Conservation (phyloP, 2,113 vertebrate species). For the Trematocara nigrifrons region DNA sequence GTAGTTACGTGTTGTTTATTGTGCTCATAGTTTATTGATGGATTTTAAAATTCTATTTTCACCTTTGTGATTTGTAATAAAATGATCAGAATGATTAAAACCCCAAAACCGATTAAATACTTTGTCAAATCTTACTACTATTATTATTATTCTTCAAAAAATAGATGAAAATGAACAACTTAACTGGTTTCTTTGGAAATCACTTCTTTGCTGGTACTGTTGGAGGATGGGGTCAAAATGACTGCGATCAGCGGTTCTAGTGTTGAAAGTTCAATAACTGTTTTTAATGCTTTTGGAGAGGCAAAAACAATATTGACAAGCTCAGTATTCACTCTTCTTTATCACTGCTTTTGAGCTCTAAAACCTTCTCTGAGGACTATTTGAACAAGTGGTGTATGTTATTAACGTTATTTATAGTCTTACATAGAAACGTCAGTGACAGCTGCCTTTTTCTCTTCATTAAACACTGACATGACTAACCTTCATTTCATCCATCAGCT, state of each 20-base stretch:
- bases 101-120: not conserved
- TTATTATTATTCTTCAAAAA: not conserved
- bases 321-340: not conserved
- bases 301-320: not conserved
- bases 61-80: not conserved
- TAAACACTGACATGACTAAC: slow-evolving; percentile 5
- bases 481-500: not conserved
- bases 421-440: not conserved
- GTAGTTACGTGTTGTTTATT: not conserved
- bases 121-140: not conserved
- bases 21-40: not conserved
- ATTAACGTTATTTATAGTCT: not conserved
- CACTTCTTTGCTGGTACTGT: not conserved
- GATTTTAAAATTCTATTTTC: not conserved
- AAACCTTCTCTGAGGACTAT: not conserved
- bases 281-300: not conserved
- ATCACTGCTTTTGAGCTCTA: not conserved
- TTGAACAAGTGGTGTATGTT: not conserved
- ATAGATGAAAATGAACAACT: not conserved
- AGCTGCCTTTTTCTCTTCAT: not conserved
- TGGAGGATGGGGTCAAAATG: not conserved
- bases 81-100: not conserved
- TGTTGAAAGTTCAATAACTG: not conserved
- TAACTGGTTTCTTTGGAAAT: not conserved
- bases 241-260: not conserved